These are phyloP conservation scores for Eupristina koningsbergeri DNA, from an alignment of 1,140 invertebrate genomes.

Conservation along the genomic window DNA sequence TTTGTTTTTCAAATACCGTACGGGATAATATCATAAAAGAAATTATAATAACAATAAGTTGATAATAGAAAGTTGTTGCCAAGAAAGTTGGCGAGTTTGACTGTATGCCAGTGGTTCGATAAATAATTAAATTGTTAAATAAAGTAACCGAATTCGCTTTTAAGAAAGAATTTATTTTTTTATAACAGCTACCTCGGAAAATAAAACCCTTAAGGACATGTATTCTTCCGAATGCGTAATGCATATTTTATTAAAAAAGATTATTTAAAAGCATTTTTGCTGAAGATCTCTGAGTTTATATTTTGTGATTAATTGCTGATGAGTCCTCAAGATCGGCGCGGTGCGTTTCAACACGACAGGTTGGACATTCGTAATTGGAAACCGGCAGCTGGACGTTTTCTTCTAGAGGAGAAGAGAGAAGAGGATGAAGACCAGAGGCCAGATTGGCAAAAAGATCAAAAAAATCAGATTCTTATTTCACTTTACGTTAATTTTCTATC, in stretches of 20 bases:
- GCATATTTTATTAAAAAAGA: constrained; percentile 14
- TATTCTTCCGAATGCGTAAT: background rate
- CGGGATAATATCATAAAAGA: too few relatives aligned
- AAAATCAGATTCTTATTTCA: constrained; percentile 51
- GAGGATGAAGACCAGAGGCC: background rate
- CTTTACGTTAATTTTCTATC: constrained; percentile 49
- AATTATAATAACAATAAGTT: too few relatives aligned
- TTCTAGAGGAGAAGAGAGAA: background rate
- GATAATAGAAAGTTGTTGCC: background rate
- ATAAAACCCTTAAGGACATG: background rate
- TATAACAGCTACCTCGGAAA: background rate
- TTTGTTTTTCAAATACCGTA: too few relatives aligned
- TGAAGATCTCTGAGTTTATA: background rate
- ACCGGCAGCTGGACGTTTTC: constrained; percentile 44
- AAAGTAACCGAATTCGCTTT: background rate
- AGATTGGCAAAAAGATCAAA: background rate
- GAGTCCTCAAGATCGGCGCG: constrained; percentile 28
- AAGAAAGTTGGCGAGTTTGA: background rate
- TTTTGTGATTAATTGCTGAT: background rate
- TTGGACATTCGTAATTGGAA: constrained; percentile 48
- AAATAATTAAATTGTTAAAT: background rate
- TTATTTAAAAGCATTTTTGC: constrained; percentile 42
- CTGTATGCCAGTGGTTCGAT: background rate
- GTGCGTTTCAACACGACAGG: background rate
- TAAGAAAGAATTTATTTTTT: constrained; percentile 2